Base-by-base conservation (phyloP, 1,140 invertebrate species). In the Brachionus paranguensis region DNA sequence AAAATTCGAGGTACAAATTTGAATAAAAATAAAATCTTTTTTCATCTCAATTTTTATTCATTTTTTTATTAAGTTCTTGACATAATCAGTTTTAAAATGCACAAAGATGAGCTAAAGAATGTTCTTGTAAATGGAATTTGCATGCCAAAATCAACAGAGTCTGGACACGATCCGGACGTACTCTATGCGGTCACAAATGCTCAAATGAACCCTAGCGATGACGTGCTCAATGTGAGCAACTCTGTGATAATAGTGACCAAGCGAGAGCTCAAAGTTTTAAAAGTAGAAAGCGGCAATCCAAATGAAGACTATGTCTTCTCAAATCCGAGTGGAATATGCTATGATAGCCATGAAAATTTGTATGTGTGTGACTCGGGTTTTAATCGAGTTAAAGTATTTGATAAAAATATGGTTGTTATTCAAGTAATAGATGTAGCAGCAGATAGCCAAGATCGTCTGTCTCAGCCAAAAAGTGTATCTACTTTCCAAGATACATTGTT, bases 241-340 rank as follows among this genome's bases (percentile, higher is more conserved):
- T 81, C 78, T 8, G 78, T 64, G 24, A 81, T 81, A 6, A 64
- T 81, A 20, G 78, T 68, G 10, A 37, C 78, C 27, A 81, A 81
- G 24, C 50, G 78, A 17, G 78, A 81, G 27, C 43, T 81, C 24
- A 81, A 81, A 81, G 41, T 81, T 29, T 41, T 81, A 10, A 81
- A 81, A 81, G 20, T 64, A 2, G 78, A 81, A 81, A 37, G 20
- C 1, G 24, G 17, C 12, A 43, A 60, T 41, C 78, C 78, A n/a
- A 64, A 17, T 47, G 78, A 81, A 11, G 78, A 81, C n/a, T 81
- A 81, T 47, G 53, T 64, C 20, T 81, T 81, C 45, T 68, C 43
- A 24, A 81, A 81, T 81, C 78, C 78, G 20, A 81, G 37, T 47
- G 78, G 78, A n/a, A 81, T 81, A 33, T 81, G 78, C 41, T 81